phyloP scores from a whole-genome alignment of 2,113 vertebrate species.

The Neofelis nebulosa region DNA sequence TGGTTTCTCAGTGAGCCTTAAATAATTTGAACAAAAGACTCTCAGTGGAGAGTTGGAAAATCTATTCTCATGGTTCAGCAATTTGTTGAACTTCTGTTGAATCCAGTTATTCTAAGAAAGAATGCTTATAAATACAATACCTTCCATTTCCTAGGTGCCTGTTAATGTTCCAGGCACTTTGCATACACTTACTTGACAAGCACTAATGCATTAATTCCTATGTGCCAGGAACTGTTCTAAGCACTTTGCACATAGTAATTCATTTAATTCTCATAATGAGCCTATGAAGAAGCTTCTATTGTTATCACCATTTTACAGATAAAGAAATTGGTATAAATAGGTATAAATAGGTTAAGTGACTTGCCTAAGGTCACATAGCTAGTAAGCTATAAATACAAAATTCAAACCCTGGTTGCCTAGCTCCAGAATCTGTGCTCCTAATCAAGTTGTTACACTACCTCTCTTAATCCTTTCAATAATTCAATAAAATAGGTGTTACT shows the following conservation, averaged over 20 bases:
- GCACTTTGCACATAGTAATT: neutral
- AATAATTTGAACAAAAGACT: constrained; percentile 54
- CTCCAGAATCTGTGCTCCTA: neutral
- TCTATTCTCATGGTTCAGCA: neutral
- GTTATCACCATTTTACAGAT: neutral
- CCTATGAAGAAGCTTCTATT: neutral
- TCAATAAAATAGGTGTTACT: neutral
- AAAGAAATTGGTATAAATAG: neutral
- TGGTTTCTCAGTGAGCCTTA: constrained; percentile 45
- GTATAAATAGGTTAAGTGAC: neutral
- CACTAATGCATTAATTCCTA: neutral
- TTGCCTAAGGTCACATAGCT: neutral
- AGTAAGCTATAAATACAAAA: neutral
- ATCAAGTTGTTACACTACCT: neutral
- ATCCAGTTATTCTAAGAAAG: constrained; percentile 44
- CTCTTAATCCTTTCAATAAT: neutral
- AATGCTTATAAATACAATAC: neutral
- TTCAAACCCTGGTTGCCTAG: neutral
- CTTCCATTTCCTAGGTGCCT: neutral
- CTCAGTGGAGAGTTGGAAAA: constrained; percentile 7
- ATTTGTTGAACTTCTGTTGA: constrained; percentile 39
- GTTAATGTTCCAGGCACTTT: neutral
- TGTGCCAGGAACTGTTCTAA: neutral
- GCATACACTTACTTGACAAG: neutral
- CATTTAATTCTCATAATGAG: neutral